phyloP scores from a whole-genome alignment of 2,113 vertebrate species.

The Todiramphus saurophagus region DNA sequence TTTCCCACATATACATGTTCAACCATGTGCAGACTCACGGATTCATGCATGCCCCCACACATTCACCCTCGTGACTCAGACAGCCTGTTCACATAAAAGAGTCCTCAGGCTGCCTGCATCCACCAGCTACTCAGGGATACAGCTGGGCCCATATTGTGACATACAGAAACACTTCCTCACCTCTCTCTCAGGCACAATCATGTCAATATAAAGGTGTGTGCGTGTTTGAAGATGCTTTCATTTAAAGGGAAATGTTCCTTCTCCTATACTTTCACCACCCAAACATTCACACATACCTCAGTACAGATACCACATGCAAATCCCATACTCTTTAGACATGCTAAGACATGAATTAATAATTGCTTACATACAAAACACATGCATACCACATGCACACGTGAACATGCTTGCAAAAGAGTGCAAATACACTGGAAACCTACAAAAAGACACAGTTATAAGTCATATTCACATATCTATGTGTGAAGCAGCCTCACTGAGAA shows the following conservation, averaged over 20 bases:
- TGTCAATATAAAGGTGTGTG: background rate
- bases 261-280: background rate
- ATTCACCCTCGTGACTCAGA: background rate
- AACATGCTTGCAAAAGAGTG: background rate
- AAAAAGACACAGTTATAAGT: background rate
- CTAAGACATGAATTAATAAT: background rate
- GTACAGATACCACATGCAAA: background rate
- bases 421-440: background rate
- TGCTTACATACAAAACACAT: background rate
- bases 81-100: background rate
- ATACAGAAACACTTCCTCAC: background rate
- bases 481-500: background rate
- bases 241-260: background rate
- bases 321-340: background rate
- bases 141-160: rapidly evolving
- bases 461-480: no score
- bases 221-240: background rate
- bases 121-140: background rate
- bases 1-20: background rate
- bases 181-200: background rate
- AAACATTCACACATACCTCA: background rate
- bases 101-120: background rate
- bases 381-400: background rate
- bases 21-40: background rate
- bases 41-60: rapidly evolving